These are phyloP conservation scores for Globia sparganii DNA, from an alignment of 2,888 invertebrate genomes.

Conservation along the genomic window DNA sequence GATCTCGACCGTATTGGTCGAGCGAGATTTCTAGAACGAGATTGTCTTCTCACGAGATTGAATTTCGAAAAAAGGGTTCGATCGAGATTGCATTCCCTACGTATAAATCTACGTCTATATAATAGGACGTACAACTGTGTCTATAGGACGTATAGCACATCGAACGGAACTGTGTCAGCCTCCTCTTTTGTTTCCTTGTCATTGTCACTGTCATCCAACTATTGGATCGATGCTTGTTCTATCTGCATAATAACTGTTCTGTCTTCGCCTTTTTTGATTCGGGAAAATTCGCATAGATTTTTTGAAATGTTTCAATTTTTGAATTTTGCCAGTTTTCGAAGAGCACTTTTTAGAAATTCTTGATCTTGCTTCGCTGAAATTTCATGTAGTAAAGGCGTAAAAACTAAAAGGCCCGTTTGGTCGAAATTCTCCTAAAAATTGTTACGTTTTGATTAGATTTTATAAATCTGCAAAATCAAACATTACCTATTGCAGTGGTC, in stretches of 20 bases:
- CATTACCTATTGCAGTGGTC: background rate
- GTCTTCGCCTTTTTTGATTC: slow-evolving; percentile 26
- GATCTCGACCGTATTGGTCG: background rate
- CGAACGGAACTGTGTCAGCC: slow-evolving; percentile 57
- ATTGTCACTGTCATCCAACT: slow-evolving; percentile 59
- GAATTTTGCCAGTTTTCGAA: background rate
- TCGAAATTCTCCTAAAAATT: background rate
- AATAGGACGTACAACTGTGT: slow-evolving; percentile 19
- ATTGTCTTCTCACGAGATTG: background rate
- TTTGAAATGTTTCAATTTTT: background rate
- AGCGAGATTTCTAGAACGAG: background rate
- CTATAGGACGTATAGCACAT: slow-evolving; percentile 33
- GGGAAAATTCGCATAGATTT: background rate
- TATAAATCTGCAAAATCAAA: background rate
- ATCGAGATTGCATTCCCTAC: background rate
- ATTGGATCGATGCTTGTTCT: slow-evolving; percentile 61
- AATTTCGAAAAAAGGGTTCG: background rate
- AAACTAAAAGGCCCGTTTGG: background rate
- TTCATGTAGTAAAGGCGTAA: no score
- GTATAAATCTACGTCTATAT: slow-evolving; percentile 25
- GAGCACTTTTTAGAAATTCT: background rate
- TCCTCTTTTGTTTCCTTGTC: slow-evolving; percentile 61
- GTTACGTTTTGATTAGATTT: no score
- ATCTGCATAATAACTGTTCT: slow-evolving; percentile 34
- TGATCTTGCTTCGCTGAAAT: background rate